phyloP scores from a whole-genome alignment of 2,113 vertebrate species.

The Tylochromis polylepis region DNA sequence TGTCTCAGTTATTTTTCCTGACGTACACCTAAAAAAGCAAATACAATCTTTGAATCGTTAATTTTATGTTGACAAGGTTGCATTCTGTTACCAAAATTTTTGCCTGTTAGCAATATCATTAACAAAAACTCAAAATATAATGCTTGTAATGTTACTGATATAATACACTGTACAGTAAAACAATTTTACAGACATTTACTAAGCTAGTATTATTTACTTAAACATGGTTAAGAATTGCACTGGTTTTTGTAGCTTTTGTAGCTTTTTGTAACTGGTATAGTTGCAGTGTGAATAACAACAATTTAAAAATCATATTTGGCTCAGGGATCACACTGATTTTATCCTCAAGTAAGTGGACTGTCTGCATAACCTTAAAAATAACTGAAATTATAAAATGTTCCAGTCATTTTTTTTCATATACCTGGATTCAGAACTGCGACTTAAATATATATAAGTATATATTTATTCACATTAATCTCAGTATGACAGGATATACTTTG shows the following conservation, averaged over 20 bases:
- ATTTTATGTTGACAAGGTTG: rapidly evolving
- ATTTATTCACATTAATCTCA: too few species aligned
- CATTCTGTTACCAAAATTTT: neutral
- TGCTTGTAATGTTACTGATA: neutral
- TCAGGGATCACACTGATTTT: neutral
- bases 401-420: rapidly evolving
- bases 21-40: neutral
- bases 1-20: neutral
- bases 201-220: neutral
- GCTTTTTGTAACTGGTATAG: neutral
- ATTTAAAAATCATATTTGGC: neutral
- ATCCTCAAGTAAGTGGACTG: neutral
- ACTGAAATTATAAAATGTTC: rapidly evolving
- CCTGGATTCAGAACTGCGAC: rapidly evolving
- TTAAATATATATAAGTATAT: neutral
- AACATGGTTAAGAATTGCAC: neutral
- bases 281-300: conserved; percentile 7
- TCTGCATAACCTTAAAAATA: rapidly evolving
- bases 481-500: neutral
- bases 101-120: neutral
- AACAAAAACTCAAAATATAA: rapidly evolving
- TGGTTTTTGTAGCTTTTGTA: neutral
- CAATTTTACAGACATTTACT: neutral
- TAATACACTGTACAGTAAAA: rapidly evolving
- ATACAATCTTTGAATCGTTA: rapidly evolving